These are phyloP conservation scores for Cebuella pygmaea DNA, from an alignment of 2,797 vertebrate genomes.

Conservation along the genomic window DNA sequence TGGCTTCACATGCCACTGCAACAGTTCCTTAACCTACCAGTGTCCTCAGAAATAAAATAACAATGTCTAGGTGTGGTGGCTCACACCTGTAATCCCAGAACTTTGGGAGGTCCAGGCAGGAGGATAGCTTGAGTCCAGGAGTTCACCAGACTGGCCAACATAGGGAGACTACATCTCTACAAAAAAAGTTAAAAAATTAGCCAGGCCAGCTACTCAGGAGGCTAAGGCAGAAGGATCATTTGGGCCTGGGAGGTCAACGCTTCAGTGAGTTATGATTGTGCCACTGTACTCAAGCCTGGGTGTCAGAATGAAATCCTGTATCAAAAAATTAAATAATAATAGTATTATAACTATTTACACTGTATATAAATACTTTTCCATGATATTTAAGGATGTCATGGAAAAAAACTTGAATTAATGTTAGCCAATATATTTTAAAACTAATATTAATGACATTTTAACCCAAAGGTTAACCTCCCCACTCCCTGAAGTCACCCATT, in stretches of 20 bases:
- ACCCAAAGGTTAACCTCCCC: background rate
- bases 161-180: background rate
- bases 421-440: background rate
- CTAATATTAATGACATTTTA: background rate
- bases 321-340: background rate
- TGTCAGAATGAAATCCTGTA: background rate
- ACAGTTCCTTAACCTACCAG: background rate
- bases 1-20: background rate
- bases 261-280: background rate
- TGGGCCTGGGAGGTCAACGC: background rate
- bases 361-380: too few species aligned
- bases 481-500: background rate
- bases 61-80: background rate
- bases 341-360: background rate
- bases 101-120: background rate
- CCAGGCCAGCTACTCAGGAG: background rate
- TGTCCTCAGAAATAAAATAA: constrained; percentile 18
- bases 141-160: background rate
- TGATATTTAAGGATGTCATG: background rate
- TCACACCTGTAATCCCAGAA: background rate
- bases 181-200: background rate
- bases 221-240: background rate
- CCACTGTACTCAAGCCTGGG: background rate
- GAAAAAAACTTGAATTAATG: background rate
- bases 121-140: background rate